A percentile compares a stretch with the other conserved stretches of the same genome.
phyloP scores from a whole-genome alignment of 2,888 invertebrate species.

The Microctonus aethiopoides region DNA sequence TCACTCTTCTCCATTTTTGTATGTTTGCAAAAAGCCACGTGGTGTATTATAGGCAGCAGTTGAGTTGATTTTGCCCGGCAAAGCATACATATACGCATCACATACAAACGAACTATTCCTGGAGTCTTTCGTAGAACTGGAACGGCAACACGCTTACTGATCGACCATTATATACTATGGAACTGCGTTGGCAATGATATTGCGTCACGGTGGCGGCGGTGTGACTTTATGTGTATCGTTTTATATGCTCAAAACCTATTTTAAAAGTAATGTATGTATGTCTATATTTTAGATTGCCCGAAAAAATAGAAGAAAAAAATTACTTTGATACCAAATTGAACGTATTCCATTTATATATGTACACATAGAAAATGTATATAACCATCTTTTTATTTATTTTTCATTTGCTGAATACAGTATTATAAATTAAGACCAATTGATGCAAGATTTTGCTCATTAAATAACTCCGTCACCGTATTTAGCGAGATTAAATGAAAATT shows the following conservation, averaged over 20 bases:
- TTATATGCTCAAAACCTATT: neutral
- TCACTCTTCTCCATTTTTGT: slow-evolving; percentile 3
- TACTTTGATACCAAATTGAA: neutral
- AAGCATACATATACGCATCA: neutral
- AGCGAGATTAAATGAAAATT: neutral
- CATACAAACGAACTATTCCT: slow-evolving; percentile 20
- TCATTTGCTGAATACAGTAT: neutral
- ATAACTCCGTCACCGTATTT: neutral
- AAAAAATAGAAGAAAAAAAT: too few species aligned
- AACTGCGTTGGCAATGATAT: slow-evolving; percentile 1
- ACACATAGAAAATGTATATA: neutral
- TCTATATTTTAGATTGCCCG: neutral
- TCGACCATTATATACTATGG: neutral
- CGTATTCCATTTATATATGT: too few species aligned
- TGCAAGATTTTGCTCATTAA: neutral
- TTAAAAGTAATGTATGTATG: neutral
- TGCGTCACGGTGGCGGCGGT: neutral
- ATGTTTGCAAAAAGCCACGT: slow-evolving; percentile 35
- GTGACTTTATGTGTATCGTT: neutral
- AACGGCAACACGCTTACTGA: slow-evolving; percentile 13
- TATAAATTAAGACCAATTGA: neutral
- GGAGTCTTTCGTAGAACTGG: slow-evolving; percentile 29
- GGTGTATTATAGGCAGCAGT: slow-evolving; percentile 3
- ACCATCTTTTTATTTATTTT: neutral
- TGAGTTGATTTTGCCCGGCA: neutral